Base-by-base conservation (phyloP, 1,140 invertebrate species). In the Drosophila auraria region DNA sequence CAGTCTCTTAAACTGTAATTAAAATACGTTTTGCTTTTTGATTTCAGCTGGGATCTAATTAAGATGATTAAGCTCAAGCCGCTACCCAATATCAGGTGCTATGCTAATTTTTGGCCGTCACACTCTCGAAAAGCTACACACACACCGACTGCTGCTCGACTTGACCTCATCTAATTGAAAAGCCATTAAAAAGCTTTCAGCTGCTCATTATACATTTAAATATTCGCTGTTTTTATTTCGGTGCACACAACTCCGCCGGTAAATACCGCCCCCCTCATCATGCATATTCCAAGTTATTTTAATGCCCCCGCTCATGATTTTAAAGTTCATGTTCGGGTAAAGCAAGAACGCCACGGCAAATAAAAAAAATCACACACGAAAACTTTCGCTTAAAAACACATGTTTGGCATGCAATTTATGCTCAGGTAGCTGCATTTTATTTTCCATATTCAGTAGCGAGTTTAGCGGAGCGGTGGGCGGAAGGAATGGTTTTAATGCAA, bases 111-210 rank as follows among this genome's bases (percentile, higher is more conserved):
- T 17, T 12, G 11, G 27, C 15, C n/a, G n/a, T 9, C 17, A 40
- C 27, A 58, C 11, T 40, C 33, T 25, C 44, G 12, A 27, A 57
- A 42, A 33, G 17, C 23, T 9, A 42, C 25, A 69, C 51, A 40
- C 53, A 40, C 53, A 23, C 20, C 49, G 38, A 36, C 56, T 74
- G 71, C 23, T 68, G 71, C 47, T 61, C 57, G 56, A 72, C 69
- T 74, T 71, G 86, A 82, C 79, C 79, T 86, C 76, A 78, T 82
- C 87, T 90, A 90, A 90, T 90, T 90, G 87, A 90, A 90, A 90
- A 90, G 72, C 86, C 86, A 90, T 90, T 90, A 90, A 90, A 90
- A 90, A 90, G 86, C 86, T 90, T 90, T 90, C 86, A 90, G 79
- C 79, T 91, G 64, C 87, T 90, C 86, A 90, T 90, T 90, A 90